Evolutionary conservation across 2,888 invertebrate genomes (phyloP).

Genomic region (Calliopum simillimum): DNA sequence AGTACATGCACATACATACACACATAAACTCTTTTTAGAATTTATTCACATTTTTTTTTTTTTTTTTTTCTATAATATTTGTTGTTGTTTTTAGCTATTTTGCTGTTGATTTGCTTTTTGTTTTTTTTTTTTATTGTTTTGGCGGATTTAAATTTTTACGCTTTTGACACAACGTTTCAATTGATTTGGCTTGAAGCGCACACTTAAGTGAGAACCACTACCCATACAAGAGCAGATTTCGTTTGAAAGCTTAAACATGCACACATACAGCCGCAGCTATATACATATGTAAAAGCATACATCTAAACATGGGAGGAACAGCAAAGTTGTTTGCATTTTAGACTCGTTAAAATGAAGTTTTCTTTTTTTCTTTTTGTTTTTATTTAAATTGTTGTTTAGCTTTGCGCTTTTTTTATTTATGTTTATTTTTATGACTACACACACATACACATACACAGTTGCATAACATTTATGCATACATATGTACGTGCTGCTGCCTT

Average conservation of each 20-base stretch:
- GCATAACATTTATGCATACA: neutral
- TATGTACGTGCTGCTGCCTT: neutral
- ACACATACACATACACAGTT: neutral
- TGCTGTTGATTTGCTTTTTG: neutral
- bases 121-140: neutral
- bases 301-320: neutral
- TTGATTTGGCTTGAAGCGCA: constrained; percentile 27
- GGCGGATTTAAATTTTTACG: constrained; percentile 28
- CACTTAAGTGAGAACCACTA: constrained; percentile 14
- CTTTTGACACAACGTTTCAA: constrained; percentile 26
- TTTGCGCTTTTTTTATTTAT: constrained; percentile 1
- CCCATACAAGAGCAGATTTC: constrained; percentile 19
- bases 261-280: neutral
- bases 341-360: constrained; percentile 32
- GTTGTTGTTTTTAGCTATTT: neutral
- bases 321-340: constrained; percentile 22
- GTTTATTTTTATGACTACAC: neutral
- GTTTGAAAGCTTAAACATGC: neutral
- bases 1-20: no score
- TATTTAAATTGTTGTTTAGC: constrained; percentile 29
- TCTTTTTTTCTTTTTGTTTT: constrained; percentile 19
- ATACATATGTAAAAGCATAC: constrained; percentile 4
- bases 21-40: no score
- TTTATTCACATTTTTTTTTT: no score
- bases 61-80: neutral